Conservation (phyloP, 2,888 invertebrate species). For the Melanotus villosus region DNA sequence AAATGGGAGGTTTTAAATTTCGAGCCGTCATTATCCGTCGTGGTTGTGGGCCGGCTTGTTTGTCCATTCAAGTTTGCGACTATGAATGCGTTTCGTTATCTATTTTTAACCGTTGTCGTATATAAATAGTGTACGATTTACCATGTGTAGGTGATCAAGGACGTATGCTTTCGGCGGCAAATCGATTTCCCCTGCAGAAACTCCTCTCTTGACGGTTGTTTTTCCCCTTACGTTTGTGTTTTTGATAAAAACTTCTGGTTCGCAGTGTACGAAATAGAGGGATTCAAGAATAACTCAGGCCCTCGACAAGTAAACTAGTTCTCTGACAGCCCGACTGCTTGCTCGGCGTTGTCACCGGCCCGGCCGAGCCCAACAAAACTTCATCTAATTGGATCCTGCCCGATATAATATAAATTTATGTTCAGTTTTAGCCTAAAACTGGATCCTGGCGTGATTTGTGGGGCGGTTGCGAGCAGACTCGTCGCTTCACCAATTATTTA, state of each 20-base stretch:
- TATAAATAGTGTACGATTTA: slow-evolving; percentile 57
- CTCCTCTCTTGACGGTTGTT: too few relatives aligned
- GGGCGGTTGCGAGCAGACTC: slow-evolving; percentile 53
- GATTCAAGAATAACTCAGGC: slow-evolving; percentile 36
- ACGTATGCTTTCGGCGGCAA: too few relatives aligned
- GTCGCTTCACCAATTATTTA: slow-evolving; percentile 55
- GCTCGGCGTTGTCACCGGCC: slow-evolving; percentile 59
- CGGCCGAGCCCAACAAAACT: slow-evolving; percentile 62
- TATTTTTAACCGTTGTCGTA: slow-evolving; percentile 60
- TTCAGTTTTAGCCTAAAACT: slow-evolving; percentile 64
- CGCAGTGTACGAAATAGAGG: slow-evolving; percentile 20
- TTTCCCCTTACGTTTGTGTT: neutral
- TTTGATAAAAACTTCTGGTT: slow-evolving; percentile 18
- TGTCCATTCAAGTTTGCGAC: slow-evolving; percentile 54
- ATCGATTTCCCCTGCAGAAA: too few relatives aligned
- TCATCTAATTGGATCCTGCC: slow-evolving; percentile 66
- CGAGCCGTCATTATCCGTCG: slow-evolving; percentile 52
- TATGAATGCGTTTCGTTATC: slow-evolving; percentile 58
- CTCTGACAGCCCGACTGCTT: slow-evolving; percentile 51
- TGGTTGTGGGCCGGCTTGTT: slow-evolving; percentile 53
- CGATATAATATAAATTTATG: slow-evolving; percentile 68
- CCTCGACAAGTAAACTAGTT: slow-evolving; percentile 53
- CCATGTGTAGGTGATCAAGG: slow-evolving; percentile 41
- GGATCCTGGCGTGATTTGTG: slow-evolving; percentile 65
- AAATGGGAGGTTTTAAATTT: slow-evolving; percentile 60